phyloP scores from a whole-genome alignment of 2,797 vertebrate genomes.

The Neosilurus hyrtlii region DNA sequence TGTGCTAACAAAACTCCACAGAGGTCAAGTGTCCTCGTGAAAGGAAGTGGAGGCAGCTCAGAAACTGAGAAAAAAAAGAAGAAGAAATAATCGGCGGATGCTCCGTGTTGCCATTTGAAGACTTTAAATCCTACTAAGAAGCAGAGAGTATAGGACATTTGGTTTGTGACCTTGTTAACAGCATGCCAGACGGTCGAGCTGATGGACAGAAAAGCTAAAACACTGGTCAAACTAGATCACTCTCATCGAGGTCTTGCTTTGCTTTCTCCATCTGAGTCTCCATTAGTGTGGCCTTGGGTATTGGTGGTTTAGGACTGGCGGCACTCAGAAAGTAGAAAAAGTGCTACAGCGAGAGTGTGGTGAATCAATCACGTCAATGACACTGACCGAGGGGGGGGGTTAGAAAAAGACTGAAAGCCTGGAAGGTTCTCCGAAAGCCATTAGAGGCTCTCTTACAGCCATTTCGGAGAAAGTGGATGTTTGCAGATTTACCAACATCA shows the following conservation, averaged over 20 bases:
- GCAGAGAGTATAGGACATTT: not conserved
- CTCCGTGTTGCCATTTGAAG: not conserved
- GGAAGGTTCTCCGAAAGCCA: constrained; percentile 6
- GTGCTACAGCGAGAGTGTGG: not conserved
- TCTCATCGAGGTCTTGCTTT: constrained; percentile 3
- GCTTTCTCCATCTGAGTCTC: not conserved
- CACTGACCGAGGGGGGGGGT: not conserved
- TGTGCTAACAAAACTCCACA: constrained; percentile 68
- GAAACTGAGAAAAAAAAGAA: constrained; percentile 11
- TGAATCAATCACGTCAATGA: constrained; percentile 29
- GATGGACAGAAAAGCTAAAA: constrained; percentile 3
- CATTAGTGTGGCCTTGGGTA: constrained; percentile 18
- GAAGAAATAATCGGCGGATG: not conserved
- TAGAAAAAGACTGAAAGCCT: no score
- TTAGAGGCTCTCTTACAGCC: constrained; percentile 14
- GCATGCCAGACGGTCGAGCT: not conserved
- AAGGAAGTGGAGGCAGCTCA: constrained; percentile 39
- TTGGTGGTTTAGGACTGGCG: constrained; percentile 8
- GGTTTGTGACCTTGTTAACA: constrained; percentile 7
- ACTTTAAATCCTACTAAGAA: not conserved
- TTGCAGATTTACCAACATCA: constrained; percentile 6
- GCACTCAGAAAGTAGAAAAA: constrained; percentile 23
- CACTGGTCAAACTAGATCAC: constrained; percentile 5
- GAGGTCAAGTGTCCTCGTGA: constrained; percentile 60
- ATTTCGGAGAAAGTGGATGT: constrained; percentile 22